Evolutionary conservation across 2,888 invertebrate genomes (phyloP), one percentile per base, ranked within the genome.

Genomic region (Hirtodrosophila cameraria): DNA sequence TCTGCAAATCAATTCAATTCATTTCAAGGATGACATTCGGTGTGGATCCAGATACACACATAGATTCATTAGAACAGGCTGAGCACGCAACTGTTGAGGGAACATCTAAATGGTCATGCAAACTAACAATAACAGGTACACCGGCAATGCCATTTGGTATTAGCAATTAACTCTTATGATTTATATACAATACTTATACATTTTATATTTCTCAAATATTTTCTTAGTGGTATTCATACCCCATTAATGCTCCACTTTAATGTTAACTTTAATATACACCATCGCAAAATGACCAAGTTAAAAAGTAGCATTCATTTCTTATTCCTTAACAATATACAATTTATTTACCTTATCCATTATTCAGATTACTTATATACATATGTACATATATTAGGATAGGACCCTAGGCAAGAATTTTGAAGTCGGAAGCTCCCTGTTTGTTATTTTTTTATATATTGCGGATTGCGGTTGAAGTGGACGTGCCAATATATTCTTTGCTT

Each of bases 71-170:
- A 93, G 97, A 97, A 93, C 97, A 97, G 93, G 97, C 97, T 91
- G 97, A 98, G 94, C 96, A 96, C 93, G 96, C 97, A 93, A 98
- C 98, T 92, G 96, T 98, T 92, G 98, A 98, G 93, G 98, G 98
- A 93, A 98, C 98, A 90, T 98, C 98, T 92, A 98, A 98, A 94
- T 98, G 98, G 98, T 98, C 98, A 92, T 97, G 97, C 95, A 98
- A 98, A 95, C 97, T 98, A 94, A 97, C 97, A 92, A 98, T 98
- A 92, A 98, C 98, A 97, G 98, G 98, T 98, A 95, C 88, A 87
- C 87, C 12, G 46, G 25, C 43, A 43, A 58, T 25, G 15, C 30
- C 28, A 15, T 38, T 53, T 35, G 18, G 25, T 45, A 15, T 13
- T 42, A 30, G 15, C 36, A n/a, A 30, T 23, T 27, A 42, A 31